Evolutionary conservation across 2,113 vertebrate genomes (phyloP).

Genomic region (Takifugu flavidus): DNA sequence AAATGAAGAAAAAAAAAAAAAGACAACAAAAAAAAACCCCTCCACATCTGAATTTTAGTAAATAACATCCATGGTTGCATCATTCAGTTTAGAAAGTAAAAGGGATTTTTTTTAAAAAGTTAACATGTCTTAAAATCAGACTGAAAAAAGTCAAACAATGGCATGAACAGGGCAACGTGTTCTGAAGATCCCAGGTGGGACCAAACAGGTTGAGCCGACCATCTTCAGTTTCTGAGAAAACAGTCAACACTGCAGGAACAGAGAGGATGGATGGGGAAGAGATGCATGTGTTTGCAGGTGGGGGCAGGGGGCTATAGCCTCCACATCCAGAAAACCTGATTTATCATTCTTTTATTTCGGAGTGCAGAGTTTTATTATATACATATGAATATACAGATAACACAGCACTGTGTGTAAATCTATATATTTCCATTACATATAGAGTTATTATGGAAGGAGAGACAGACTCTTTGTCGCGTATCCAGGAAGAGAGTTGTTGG

Average conservation of each 20-base stretch:
- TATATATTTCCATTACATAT: constrained; percentile 79
- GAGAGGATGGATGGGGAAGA: constrained; percentile 6
- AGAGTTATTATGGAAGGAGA: constrained; percentile 77
- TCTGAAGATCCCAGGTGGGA: constrained; percentile 10
- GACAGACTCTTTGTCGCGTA: constrained; percentile 61
- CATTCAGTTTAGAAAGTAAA: constrained; percentile 56
- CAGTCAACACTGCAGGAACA: constrained; percentile 37
- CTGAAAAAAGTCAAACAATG: not conserved
- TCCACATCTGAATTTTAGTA: constrained; percentile 52
- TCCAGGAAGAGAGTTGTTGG: constrained; percentile 60
- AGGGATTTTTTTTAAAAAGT: constrained; percentile 37
- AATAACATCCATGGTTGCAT: constrained; percentile 64
- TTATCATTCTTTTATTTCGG: constrained; percentile 56
- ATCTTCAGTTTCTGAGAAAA: constrained; percentile 68
- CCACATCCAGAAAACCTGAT: constrained; percentile 64
- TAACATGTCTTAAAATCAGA: constrained; percentile 36
- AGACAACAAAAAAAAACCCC: constrained; percentile 39
- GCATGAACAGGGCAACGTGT: not conserved
- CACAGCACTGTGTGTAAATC: constrained; percentile 72
- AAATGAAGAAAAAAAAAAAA: constrained; percentile 28
- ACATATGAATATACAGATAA: constrained; percentile 81
- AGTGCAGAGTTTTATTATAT: constrained; percentile 77
- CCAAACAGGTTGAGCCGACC: constrained; percentile 39
- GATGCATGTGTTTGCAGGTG: constrained; percentile 6
- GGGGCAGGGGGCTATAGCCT: constrained; percentile 68